These are phyloP conservation scores for Uloborus diversus DNA, from an alignment of 1,140 invertebrate genomes.

Conservation along the genomic window DNA sequence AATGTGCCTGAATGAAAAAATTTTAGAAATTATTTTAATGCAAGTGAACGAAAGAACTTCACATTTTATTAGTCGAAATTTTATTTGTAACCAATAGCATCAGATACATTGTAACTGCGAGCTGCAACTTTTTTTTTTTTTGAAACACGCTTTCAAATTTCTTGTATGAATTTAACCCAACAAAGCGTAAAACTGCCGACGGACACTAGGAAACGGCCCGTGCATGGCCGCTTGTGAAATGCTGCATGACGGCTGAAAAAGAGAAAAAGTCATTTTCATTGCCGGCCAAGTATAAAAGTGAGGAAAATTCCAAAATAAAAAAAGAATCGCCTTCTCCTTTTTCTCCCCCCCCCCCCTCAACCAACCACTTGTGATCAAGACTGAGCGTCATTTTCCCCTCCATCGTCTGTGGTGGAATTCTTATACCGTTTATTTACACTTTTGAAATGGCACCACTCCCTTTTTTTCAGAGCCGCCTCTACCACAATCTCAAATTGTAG, in stretches of 20 bases:
- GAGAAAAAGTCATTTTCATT: constrained; percentile 46
- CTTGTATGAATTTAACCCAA: too few relatives aligned
- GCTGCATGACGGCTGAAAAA: constrained; percentile 25
- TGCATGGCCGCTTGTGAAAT: constrained; percentile 9
- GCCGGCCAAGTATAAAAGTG: constrained; percentile 17
- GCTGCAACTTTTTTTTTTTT: too few relatives aligned
- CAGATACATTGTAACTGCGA: too few relatives aligned
- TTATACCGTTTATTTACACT: constrained; percentile 13
- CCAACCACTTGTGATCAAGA: neutral
- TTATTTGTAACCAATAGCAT: too few relatives aligned
- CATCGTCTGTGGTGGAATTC: neutral
- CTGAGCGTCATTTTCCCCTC: neutral
- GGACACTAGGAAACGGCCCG: constrained; percentile 2
- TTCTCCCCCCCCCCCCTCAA: neutral
- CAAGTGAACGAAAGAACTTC: too few relatives aligned
- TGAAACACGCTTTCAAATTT: too few relatives aligned
- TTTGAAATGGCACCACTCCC: constrained; percentile 12
- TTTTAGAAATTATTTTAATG: too few relatives aligned
- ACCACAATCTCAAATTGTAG: neutral
- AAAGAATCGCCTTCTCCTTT: neutral
- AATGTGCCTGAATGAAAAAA: too few relatives aligned
- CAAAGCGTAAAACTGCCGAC: too few relatives aligned
- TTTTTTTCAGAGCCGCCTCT: constrained; percentile 1
- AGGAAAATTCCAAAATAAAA: neutral
- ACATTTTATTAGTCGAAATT: too few relatives aligned